Conservation (phyloP, 2,797 vertebrate species). For the Brachyalestes nurse region DNA sequence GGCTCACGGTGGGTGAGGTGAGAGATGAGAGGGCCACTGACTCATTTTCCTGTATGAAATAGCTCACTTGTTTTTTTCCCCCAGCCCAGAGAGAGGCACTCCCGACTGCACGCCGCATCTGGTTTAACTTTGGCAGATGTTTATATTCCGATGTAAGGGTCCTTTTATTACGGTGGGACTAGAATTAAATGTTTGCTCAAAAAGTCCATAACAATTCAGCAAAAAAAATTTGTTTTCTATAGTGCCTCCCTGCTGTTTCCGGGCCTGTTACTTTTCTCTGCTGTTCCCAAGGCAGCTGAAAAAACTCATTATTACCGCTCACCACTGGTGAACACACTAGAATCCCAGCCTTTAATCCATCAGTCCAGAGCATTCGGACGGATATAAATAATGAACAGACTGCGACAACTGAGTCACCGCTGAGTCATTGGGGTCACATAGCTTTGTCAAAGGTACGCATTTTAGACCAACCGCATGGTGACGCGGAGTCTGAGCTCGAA, state of each 20-base stretch:
- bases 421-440: background rate
- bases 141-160: conserved; percentile 79
- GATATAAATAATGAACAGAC: background rate
- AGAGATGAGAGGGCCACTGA: conserved; percentile 67
- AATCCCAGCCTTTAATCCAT: background rate
- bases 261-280: conserved; percentile 36
- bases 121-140: conserved; percentile 82
- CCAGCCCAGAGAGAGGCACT: conserved; percentile 61
- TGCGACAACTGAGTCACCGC: background rate
- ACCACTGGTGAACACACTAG: background rate
- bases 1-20: conserved; percentile 59
- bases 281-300: conserved; percentile 29
- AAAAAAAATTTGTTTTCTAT: conserved; percentile 57
- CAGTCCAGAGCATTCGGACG: no score
- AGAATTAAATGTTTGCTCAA: conserved; percentile 78
- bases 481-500: background rate
- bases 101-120: conserved; percentile 76
- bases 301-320: background rate
- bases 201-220: conserved; percentile 72
- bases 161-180: conserved; percentile 80
- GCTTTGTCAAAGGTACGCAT: background rate
- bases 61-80: conserved; percentile 72
- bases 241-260: conserved; percentile 51
- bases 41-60: conserved; percentile 76
- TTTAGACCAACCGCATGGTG: background rate